Percentiles rank a stretch among this genome's conserved stretches.
Conservation (phyloP, 2,113 vertebrate genomes). For the Nesoenas mayeri region DNA sequence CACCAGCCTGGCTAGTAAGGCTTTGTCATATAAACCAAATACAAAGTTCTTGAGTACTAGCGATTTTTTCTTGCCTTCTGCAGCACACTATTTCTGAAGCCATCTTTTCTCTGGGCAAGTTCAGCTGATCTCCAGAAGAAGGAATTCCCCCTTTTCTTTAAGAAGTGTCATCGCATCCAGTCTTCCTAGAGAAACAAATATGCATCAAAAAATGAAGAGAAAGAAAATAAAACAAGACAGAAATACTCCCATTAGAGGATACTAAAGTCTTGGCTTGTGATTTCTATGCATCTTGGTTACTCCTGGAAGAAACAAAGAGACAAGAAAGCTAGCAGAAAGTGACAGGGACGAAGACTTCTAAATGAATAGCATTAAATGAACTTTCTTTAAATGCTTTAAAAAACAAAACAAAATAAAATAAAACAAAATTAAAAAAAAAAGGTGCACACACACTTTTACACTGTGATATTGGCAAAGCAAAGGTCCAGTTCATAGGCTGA, state of each 20-base stretch:
- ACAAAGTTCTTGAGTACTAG: background rate
- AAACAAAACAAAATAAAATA: fast-evolving
- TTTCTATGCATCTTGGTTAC: background rate
- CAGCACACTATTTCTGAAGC: background rate
- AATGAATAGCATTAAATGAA: background rate
- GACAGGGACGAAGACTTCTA: background rate
- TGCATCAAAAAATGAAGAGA: background rate
- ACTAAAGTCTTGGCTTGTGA: background rate
- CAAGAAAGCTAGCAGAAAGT: background rate
- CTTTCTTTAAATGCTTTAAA: background rate
- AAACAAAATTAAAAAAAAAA: background rate
- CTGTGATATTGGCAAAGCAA: background rate
- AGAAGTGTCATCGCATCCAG: background rate
- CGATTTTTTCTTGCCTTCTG: background rate
- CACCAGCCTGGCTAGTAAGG: background rate
- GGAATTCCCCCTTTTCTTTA: background rate
- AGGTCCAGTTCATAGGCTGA: background rate
- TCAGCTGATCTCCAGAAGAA: background rate
- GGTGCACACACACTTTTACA: fast-evolving
- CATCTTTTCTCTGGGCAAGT: background rate
- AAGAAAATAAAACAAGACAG: background rate
- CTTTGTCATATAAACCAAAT: background rate
- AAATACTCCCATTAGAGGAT: background rate
- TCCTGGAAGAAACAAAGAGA: background rate
- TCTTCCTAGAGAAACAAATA: background rate